Evolutionary conservation across 1,140 invertebrate genomes (phyloP).

Genomic region (Drosophila rufa): DNA sequence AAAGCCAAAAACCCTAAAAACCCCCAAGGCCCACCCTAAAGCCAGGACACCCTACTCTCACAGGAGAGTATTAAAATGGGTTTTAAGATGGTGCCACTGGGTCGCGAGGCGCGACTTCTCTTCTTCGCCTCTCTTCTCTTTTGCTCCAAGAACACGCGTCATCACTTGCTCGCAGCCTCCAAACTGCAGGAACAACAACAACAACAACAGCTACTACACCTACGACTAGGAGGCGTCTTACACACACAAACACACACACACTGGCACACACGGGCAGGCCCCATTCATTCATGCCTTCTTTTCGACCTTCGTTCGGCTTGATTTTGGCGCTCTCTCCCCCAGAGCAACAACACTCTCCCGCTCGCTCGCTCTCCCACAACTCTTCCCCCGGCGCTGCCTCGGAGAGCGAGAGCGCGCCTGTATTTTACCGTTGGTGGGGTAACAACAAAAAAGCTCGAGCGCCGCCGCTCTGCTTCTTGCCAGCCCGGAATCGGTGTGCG

Average conservation of each 20-base stretch:
- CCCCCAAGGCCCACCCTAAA: background rate
- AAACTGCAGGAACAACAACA: slow-evolving; percentile 53
- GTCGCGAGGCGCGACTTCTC: slow-evolving; percentile 56
- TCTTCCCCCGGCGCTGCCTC: slow-evolving; percentile 4
- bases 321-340: slow-evolving; percentile 25
- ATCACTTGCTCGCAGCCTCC: slow-evolving; percentile 56
- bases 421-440: slow-evolving; percentile 64
- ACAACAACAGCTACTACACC: slow-evolving; percentile 44
- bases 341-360: slow-evolving; percentile 13
- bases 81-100: slow-evolving; percentile 62
- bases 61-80: slow-evolving; percentile 15
- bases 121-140: slow-evolving; percentile 9
- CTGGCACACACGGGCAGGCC: slow-evolving; percentile 14
- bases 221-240: slow-evolving; percentile 66
- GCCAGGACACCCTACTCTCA: background rate
- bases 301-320: slow-evolving; percentile 65
- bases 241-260: slow-evolving; percentile 5
- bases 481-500: slow-evolving; percentile 61
- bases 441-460: slow-evolving; percentile 55
- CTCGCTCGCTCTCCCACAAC: slow-evolving; percentile 21
- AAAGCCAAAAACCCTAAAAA: background rate
- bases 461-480: slow-evolving; percentile 35
- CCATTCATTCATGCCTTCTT: slow-evolving; percentile 78
- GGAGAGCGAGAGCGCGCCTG: slow-evolving; percentile 23
- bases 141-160: slow-evolving; percentile 62